phyloP scores from a whole-genome alignment of 2,113 vertebrate species.

The Zingel zingel region DNA sequence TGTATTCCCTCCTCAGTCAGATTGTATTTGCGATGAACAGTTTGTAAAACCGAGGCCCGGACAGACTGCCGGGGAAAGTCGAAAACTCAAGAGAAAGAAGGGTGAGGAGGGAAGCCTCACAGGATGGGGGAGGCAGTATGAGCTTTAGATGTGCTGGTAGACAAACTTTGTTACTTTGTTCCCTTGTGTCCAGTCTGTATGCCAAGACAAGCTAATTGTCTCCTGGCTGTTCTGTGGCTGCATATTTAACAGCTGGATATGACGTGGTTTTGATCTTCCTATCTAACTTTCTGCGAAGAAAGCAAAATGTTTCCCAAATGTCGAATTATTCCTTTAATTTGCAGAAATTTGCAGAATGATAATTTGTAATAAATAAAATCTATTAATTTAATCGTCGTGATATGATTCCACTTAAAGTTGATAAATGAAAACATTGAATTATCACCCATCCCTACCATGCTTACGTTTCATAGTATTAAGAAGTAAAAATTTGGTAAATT shows the following conservation, averaged over 20 bases:
- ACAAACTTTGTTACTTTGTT: neutral
- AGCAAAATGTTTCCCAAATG: neutral
- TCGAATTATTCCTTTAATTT: neutral
- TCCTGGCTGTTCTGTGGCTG: conserved; percentile 6
- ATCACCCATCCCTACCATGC: neutral
- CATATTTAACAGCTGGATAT: neutral
- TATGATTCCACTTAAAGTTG: neutral
- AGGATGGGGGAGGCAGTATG: neutral
- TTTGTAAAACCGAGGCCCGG: conserved; percentile 50
- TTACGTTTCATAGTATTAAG: neutral
- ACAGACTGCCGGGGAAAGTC: conserved; percentile 8
- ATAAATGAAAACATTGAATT: neutral
- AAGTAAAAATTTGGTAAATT: neutral
- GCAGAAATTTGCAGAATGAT: neutral
- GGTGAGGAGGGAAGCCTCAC: neutral
- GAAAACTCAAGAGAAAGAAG: neutral
- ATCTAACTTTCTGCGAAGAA: neutral
- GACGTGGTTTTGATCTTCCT: neutral
- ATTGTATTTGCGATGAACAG: conserved; percentile 42
- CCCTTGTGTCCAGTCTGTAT: neutral
- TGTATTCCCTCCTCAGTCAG: conserved; percentile 48
- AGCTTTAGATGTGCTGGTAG: neutral
- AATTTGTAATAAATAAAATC: neutral
- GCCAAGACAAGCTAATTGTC: neutral
- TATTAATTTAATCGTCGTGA: neutral